Evolutionary conservation across 2,113 vertebrate genomes (phyloP).

Genomic region (Mugil cephalus): DNA sequence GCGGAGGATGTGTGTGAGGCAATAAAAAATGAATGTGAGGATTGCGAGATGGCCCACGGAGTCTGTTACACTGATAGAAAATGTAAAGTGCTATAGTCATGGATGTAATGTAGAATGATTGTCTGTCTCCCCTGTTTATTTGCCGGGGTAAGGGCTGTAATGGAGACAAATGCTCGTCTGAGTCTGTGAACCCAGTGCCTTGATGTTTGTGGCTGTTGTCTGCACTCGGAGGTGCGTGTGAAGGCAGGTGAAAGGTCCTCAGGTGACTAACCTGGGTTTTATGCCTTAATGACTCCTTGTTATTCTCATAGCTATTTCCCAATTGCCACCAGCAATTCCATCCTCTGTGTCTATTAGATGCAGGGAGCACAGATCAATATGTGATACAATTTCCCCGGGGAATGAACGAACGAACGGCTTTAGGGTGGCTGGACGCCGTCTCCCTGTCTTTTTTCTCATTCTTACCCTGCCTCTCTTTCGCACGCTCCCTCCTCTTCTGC

Average conservation of each 20-base stretch:
- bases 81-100: slow-evolving; percentile 81
- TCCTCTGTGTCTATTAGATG: slow-evolving; percentile 74
- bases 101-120: slow-evolving; percentile 81
- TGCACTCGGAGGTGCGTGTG: slow-evolving; percentile 36
- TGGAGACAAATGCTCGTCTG: slow-evolving; percentile 80
- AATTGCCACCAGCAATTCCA: slow-evolving; percentile 71
- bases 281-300: slow-evolving; percentile 81
- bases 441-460: slow-evolving; percentile 23
- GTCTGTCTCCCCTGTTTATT: slow-evolving; percentile 81
- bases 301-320: slow-evolving; percentile 77
- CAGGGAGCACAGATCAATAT: slow-evolving; percentile 73
- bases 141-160: slow-evolving; percentile 70
- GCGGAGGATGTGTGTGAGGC: slow-evolving; percentile 41
- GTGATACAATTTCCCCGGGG: slow-evolving; percentile 76
- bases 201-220: slow-evolving; percentile 7
- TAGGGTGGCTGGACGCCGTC: slow-evolving; percentile 46
- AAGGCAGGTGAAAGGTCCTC: slow-evolving; percentile 70
- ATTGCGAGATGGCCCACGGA: slow-evolving; percentile 67
- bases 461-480: background rate
- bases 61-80: slow-evolving; percentile 77
- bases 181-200: slow-evolving; percentile 59
- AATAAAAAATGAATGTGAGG: slow-evolving; percentile 70
- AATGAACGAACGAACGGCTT: slow-evolving; percentile 57
- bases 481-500: slow-evolving; percentile 3
- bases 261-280: slow-evolving; percentile 71